Evolutionary conservation across 2,113 vertebrate genomes (phyloP).

Genomic region (Lonchura striata): DNA sequence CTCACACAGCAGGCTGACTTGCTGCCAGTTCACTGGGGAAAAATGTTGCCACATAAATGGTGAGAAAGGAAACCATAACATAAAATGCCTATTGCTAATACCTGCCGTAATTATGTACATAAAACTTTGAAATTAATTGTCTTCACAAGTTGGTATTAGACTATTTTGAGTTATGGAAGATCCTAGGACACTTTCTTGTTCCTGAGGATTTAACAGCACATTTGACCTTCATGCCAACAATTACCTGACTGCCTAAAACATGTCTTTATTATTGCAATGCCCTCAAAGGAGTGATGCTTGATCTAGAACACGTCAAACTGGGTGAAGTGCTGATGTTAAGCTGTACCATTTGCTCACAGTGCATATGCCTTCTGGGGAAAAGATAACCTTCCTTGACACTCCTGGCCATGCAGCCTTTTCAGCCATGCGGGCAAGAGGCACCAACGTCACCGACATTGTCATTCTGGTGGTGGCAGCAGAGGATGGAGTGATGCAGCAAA

Average conservation of each 20-base stretch:
- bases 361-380: conserved; percentile 88
- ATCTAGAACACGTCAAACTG: not conserved
- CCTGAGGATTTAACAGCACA: not conserved
- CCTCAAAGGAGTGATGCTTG: not conserved
- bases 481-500: conserved; percentile 97
- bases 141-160: not conserved
- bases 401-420: conserved; percentile 96
- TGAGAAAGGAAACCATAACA: not conserved
- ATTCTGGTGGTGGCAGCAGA: conserved; percentile 94
- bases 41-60: not conserved
- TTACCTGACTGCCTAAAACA: not conserved
- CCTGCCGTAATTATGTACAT: rapidly evolving
- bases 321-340: not conserved
- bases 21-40: not conserved
- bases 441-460: conserved; percentile 89
- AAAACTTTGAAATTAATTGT: not conserved
- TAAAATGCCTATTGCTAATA: not conserved
- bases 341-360: conserved; percentile 72
- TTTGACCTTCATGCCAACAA: not conserved
- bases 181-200: not conserved
- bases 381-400: conserved; percentile 96
- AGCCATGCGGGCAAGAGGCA: conserved; percentile 90
- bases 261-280: not conserved
- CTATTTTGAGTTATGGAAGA: not conserved
- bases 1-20: not conserved